phyloP scores from a whole-genome alignment of 2,888 invertebrate species.

The Sturmia bella region DNA sequence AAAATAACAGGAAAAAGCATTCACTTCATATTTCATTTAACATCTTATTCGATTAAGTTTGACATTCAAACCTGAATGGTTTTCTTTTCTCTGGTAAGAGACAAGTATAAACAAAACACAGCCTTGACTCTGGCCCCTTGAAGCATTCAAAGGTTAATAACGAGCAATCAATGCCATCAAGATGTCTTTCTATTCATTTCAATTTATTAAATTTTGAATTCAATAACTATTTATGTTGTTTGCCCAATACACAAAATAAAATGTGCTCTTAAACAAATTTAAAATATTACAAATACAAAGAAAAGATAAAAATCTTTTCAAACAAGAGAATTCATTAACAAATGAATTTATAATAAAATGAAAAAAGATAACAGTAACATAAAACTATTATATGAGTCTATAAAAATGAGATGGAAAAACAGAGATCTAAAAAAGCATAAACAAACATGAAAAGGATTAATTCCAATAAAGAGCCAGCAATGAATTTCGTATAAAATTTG shows the following conservation, averaged over 20 bases:
- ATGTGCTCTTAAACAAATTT: conserved; percentile 1
- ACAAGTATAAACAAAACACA: not conserved
- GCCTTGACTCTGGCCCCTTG: not conserved
- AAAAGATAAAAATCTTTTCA: conserved; percentile 27
- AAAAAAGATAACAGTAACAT: not conserved
- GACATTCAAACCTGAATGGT: not conserved
- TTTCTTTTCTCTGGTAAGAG: not conserved
- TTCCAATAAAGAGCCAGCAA: not conserved
- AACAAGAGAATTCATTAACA: conserved; percentile 32
- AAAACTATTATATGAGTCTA: conserved; percentile 4
- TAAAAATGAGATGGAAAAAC: not conserved
- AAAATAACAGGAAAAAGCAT: not conserved
- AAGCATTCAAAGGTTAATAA: conserved; percentile 27
- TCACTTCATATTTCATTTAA: not conserved
- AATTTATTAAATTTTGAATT: conserved; percentile 6
- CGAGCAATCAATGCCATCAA: conserved; percentile 22
- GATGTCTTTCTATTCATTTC: not conserved
- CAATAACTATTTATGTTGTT: conserved; percentile 26
- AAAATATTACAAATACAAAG: not conserved
- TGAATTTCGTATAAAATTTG: not conserved
- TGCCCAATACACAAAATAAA: conserved; percentile 5
- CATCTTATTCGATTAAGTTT: not conserved
- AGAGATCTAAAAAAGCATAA: not conserved
- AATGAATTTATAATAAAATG: conserved; percentile 25
- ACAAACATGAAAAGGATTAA: conserved; percentile 24